phyloP scores from a whole-genome alignment of 2,797 vertebrate species.

The Darevskia mixta region DNA sequence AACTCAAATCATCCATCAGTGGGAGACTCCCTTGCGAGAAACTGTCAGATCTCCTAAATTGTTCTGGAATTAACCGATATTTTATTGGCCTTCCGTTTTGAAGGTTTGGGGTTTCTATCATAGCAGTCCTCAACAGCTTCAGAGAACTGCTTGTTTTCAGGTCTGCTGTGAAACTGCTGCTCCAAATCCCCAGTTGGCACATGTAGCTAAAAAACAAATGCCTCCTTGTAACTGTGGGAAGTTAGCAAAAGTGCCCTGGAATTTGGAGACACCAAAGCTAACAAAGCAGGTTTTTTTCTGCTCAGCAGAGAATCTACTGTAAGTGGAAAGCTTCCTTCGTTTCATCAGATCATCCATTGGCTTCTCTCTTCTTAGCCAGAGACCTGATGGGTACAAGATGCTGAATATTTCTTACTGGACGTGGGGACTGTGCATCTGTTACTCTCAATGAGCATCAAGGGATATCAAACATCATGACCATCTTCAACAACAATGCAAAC shows the following conservation, averaged over 20 bases:
- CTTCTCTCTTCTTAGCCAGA: background rate
- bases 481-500: background rate
- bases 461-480: background rate
- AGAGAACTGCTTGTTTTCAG: background rate
- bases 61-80: too few species aligned
- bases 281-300: background rate
- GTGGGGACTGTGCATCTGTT: background rate
- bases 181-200: background rate
- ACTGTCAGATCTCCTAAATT: background rate
- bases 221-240: background rate
- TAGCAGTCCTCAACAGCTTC: background rate
- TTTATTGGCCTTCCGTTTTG: background rate
- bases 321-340: background rate
- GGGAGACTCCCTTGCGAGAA: conserved; percentile 35
- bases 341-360: background rate
- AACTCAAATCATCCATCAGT: conserved; percentile 11
- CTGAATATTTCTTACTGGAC: background rate
- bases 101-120: background rate
- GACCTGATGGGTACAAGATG: background rate
- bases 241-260: background rate
- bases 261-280: background rate
- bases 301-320: background rate
- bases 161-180: background rate
- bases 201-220: background rate
- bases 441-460: background rate